Evolutionary conservation across 2,888 invertebrate species (phyloP).

Genomic region (Pachycephus smyrnensis): DNA sequence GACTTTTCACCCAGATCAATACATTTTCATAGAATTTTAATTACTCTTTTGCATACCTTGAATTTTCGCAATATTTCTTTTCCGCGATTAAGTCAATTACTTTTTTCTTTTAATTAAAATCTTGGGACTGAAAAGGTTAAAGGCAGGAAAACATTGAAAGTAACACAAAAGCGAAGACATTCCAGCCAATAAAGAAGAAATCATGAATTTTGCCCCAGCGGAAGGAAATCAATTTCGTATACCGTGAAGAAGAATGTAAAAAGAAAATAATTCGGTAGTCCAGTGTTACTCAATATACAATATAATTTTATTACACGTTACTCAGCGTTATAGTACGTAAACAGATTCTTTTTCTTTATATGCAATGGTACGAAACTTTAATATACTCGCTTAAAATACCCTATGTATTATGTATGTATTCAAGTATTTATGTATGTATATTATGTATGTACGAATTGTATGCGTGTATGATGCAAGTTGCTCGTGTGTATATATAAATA

Average conservation of each 20-base stretch:
- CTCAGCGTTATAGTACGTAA: constrained; percentile 26
- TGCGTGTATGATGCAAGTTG: constrained; percentile 5
- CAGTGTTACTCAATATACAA: constrained; percentile 55
- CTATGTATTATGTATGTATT: constrained; percentile 28
- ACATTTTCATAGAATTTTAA: too few relatives aligned
- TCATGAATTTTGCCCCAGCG: background rate
- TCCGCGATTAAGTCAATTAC: background rate
- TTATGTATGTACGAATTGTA: constrained; percentile 18
- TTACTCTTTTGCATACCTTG: background rate
- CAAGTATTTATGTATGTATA: constrained; percentile 17
- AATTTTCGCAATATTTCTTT: background rate
- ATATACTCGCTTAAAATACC: constrained; percentile 55
- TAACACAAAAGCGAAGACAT: constrained; percentile 10
- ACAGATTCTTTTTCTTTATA: constrained; percentile 33
- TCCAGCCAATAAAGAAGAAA: background rate
- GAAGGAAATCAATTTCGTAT: background rate
- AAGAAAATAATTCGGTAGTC: constrained; percentile 2
- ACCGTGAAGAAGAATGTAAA: background rate
- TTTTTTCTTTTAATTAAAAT: background rate
- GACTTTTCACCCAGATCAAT: background rate
- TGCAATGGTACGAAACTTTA: constrained; percentile 57
- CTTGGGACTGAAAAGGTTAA: background rate
- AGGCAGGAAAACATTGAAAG: background rate
- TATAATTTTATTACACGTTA: constrained; percentile 57
- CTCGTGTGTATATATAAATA: constrained; percentile 6